Evolutionary conservation across 2,797 vertebrate genomes (phyloP).

Genomic region (Vipera latastei): DNA sequence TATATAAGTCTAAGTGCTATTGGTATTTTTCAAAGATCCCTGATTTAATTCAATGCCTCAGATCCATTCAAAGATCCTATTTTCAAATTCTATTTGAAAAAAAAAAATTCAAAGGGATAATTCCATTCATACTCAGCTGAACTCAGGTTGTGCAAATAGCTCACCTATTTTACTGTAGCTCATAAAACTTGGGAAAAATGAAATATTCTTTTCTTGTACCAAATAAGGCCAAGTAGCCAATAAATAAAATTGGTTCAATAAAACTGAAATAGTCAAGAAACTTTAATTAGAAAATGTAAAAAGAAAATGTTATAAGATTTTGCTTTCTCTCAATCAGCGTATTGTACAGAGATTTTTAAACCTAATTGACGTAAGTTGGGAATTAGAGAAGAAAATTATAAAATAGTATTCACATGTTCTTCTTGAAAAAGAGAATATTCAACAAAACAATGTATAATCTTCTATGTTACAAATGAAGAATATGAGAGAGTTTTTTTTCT

Average conservation of each 20-base stretch:
- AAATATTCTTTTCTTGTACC: neutral
- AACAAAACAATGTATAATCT: neutral
- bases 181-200: neutral
- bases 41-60: neutral
- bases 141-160: neutral
- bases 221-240: neutral
- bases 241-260: neutral
- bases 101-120: neutral
- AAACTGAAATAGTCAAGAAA: neutral
- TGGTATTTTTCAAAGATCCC: neutral
- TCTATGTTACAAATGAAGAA: constrained; percentile 11
- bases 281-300: constrained; percentile 8
- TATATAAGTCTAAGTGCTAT: neutral
- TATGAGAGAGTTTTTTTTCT: neutral
- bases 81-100: neutral
- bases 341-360: neutral
- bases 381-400: neutral
- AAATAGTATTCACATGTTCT: constrained; percentile 7
- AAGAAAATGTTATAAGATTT: neutral
- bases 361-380: neutral
- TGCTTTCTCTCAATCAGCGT: neutral
- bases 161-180: neutral
- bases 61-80: neutral
- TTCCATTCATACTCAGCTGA: neutral
- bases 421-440: neutral